A percentile compares a stretch with the other conserved stretches of the same genome.
These are phyloP conservation scores for Pristionchus japonicus DNA, from an alignment of 2,888 invertebrate species.

Conservation along the genomic window DNA sequence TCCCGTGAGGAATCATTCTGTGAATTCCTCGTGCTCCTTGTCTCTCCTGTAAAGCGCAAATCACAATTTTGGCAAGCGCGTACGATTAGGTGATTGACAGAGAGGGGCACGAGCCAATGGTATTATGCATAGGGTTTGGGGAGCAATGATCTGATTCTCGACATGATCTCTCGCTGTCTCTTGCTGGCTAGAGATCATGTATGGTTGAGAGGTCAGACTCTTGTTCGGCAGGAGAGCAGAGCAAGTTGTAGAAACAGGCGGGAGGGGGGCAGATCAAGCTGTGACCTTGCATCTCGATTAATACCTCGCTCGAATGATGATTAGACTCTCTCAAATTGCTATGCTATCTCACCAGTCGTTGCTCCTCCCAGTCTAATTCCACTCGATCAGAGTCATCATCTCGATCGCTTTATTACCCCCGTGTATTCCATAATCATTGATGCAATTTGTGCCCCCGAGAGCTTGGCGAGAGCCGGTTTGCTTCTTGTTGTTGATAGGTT, in stretches of 20 bases:
- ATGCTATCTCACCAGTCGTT: background rate
- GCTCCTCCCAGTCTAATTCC: background rate
- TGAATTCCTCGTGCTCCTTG: no score
- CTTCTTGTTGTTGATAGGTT: background rate
- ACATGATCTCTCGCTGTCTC: no score
- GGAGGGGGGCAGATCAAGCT: no score
- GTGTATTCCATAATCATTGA: constrained; percentile 5
- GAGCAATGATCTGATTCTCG: no score
- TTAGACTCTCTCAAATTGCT: background rate
- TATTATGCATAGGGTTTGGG: no score
- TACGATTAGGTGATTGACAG: background rate
- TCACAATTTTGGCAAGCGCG: no score
- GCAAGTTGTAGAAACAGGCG: constrained; percentile 16
- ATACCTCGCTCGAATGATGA: background rate
- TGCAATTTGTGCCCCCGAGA: no score
- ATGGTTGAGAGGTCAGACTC: no score
- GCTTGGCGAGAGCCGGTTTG: background rate
- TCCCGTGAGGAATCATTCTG: no score
- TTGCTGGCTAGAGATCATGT: no score
- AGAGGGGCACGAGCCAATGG: background rate
- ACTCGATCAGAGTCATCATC: background rate
- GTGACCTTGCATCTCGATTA: background rate
- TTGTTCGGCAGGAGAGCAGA: no score
- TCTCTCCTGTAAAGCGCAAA: no score
- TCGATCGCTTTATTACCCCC: constrained; percentile 21